A percentile compares a stretch with the other conserved stretches of the same genome.
phyloP scores from a whole-genome alignment of 2,113 vertebrate species.

The Cololabis saira region DNA sequence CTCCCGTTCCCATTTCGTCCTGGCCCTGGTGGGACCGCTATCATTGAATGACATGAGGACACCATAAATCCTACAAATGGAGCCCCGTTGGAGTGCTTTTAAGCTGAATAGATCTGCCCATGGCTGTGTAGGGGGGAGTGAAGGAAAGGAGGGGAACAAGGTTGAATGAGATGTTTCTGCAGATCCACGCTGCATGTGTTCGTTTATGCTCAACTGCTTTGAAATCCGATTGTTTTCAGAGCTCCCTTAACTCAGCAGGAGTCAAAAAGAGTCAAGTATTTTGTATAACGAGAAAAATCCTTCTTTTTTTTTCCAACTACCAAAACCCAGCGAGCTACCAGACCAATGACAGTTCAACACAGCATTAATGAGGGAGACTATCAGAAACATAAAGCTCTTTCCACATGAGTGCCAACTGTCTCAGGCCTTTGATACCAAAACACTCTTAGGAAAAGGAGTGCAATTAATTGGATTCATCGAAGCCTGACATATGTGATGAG shows the following conservation, averaged over 20 bases:
- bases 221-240: constrained; percentile 16
- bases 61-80: too few relatives aligned
- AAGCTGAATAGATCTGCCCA: too few relatives aligned
- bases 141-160: too few relatives aligned
- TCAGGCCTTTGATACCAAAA: constrained; percentile 1
- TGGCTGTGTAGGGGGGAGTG: too few relatives aligned
- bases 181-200: background rate
- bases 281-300: constrained; percentile 8
- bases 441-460: background rate
- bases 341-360: background rate
- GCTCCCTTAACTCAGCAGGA: constrained; percentile 3
- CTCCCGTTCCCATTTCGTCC: too few relatives aligned
- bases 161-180: too few relatives aligned
- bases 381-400: constrained; percentile 9
- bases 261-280: constrained; percentile 14
- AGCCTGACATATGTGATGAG: background rate
- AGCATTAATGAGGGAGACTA: constrained; percentile 15
- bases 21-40: too few relatives aligned
- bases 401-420: constrained; percentile 7
- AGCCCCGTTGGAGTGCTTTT: too few relatives aligned
- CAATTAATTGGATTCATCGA: constrained; percentile 9
- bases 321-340: constrained; percentile 12
- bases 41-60: too few relatives aligned
- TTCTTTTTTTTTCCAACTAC: constrained; percentile 16
- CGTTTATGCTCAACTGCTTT: background rate